A percentile compares a stretch with the other conserved stretches of the same genome.
Conservation (phyloP, 2,888 invertebrate species). For the Eremobia ochroleuca region DNA sequence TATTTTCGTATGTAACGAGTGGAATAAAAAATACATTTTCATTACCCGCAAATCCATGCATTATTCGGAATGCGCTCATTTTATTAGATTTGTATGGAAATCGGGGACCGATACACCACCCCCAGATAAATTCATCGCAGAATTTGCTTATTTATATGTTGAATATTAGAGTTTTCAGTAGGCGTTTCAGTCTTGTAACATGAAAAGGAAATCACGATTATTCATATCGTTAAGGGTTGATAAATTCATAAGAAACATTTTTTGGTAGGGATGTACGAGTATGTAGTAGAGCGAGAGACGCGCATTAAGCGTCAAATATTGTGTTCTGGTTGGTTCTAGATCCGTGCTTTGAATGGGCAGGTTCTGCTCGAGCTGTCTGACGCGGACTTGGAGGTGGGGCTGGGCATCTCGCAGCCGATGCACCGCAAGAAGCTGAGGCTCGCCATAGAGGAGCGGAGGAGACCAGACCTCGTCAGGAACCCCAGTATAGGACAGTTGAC, state of each 20-base stretch:
- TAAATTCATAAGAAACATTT: constrained; percentile 34
- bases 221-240: constrained; percentile 30
- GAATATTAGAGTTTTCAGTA: constrained; percentile 63
- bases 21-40: constrained; percentile 77
- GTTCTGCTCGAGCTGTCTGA: constrained; percentile 97
- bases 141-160: constrained; percentile 79
- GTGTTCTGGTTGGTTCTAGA: constrained; percentile 92
- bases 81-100: constrained; percentile 86
- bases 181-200: constrained; percentile 49
- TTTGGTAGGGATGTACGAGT: constrained; percentile 57
- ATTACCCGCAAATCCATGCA: constrained; percentile 77
- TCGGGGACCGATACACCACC: constrained; percentile 75
- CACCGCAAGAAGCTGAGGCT: constrained; percentile 97
- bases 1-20: constrained; percentile 73
- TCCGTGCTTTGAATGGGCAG: constrained; percentile 94
- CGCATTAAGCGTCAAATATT: constrained; percentile 90
- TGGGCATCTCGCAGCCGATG: constrained; percentile 98
- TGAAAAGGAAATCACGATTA: constrained; percentile 49
- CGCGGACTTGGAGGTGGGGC: constrained; percentile 96
- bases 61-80: constrained; percentile 79
- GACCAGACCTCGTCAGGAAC: constrained; percentile 96
- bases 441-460: constrained; percentile 97
- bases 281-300: constrained; percentile 80
- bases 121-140: constrained; percentile 77
- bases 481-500: constrained; percentile 96